Base-by-base conservation (phyloP, 2,113 vertebrate species). In the Bubo blakistoni region DNA sequence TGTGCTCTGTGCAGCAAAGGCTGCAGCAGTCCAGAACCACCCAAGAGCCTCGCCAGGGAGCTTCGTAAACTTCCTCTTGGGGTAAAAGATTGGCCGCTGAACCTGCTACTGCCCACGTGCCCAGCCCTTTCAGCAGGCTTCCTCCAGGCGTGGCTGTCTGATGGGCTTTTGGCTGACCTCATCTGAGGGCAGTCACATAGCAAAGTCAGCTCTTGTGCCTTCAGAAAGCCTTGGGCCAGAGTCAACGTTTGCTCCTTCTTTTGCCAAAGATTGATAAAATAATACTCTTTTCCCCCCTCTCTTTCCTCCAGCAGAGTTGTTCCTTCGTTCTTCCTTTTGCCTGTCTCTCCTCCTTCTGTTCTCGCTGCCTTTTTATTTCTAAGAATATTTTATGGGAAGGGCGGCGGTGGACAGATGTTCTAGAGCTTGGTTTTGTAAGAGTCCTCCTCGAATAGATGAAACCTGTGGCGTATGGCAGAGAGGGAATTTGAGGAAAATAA, bases 111-210 rank as follows among this genome's bases (percentile, higher is more conserved):
- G 70, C 57, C 32, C 52, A 4, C 2, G 0, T 2, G 2, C 52
- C 30, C 7, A 17, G 70, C 52, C 52, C 26, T 74, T 38, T 24
- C 2, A 8, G 34, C 1, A 3, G 36, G 34, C 72, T 40, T 30
- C 46, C 54, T 77, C 54, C 69, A 40, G 59, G 72, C 0, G 0
- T 26, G 84, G 58, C 13, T 65, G 5, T n/a, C 30, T 0, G 0
- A 6, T 29, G 73, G 58, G 40, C 18, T 87, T 70, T 42, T 0
- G 24, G 54, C 26, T 0, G 0, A 0, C 1, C 14, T 18, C 1
- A 0, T 57, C 54, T 1, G 0, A 73, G 59, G 66, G 54, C 29
- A 1, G 30, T 79, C 47, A 9, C 1, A 4, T 52, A 47, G 82
- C 82, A 71, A 62, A 67, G 42, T 27, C 36, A 18, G 16, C 10